Percentiles rank a stretch among this genome's conserved stretches.
Evolutionary conservation across 1,140 invertebrate species (phyloP).

Genomic region (Aradophagus sp.): DNA sequence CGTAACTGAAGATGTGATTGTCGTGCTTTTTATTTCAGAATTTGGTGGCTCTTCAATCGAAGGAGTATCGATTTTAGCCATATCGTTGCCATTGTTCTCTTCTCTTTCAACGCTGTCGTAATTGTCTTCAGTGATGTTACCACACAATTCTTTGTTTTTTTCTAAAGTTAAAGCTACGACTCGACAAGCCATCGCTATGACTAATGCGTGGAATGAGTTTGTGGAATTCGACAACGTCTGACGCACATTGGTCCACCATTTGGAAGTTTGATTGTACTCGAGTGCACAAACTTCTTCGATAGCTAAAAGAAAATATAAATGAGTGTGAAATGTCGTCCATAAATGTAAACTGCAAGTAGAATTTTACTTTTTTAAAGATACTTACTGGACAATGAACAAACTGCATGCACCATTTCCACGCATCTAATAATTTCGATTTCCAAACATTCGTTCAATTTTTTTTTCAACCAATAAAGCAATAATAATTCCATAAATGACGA

Average conservation of each 20-base stretch:
- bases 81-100: slow-evolving; percentile 36
- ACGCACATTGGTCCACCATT: slow-evolving; percentile 85
- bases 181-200: slow-evolving; percentile 85
- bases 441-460: slow-evolving; percentile 65
- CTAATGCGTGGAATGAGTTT: slow-evolving; percentile 82
- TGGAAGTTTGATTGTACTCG: slow-evolving; percentile 79
- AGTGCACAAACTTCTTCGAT: slow-evolving; percentile 71
- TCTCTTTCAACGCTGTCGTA: slow-evolving; percentile 57
- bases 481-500: slow-evolving; percentile 79
- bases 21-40: slow-evolving; percentile 19
- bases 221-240: slow-evolving; percentile 81
- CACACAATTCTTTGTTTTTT: slow-evolving; percentile 69
- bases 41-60: slow-evolving; percentile 73
- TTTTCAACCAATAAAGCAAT: slow-evolving; percentile 81
- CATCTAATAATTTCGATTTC: slow-evolving; percentile 73
- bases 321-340: no score
- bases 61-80: slow-evolving; percentile 22
- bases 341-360: no score
- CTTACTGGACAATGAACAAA: slow-evolving; percentile 72
- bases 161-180: slow-evolving; percentile 78
- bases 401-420: slow-evolving; percentile 70
- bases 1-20: slow-evolving; percentile 24
- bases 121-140: slow-evolving; percentile 52
- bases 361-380: neutral
- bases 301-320: slow-evolving; percentile 28